A percentile compares a stretch with the other conserved stretches of the same genome.
Evolutionary conservation across 2,888 invertebrate genomes (phyloP).

Genomic region (Drosophila gaucha): DNA sequence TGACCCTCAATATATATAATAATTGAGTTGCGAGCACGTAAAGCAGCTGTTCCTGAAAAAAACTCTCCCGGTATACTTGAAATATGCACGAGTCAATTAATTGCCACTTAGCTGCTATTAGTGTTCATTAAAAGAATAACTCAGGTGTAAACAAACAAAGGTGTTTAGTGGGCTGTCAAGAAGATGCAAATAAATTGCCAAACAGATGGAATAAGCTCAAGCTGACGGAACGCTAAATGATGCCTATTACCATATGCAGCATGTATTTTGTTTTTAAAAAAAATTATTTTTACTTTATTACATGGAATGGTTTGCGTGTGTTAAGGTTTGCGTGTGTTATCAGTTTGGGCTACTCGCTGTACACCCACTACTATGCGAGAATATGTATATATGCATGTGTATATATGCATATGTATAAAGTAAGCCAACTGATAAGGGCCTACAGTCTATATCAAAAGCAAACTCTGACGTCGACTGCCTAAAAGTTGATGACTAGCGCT

Average conservation of each 20-base stretch:
- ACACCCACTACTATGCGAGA: not conserved
- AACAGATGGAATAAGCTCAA: constrained; percentile 25
- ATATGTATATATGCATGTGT: too few relatives aligned
- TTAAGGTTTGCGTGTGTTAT: not conserved
- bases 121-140: constrained; percentile 42
- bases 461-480: constrained; percentile 1
- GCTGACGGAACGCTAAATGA: constrained; percentile 43
- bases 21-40: constrained; percentile 21
- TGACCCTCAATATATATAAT: constrained; percentile 37
- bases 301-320: not conserved
- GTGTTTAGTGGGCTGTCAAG: constrained; percentile 18
- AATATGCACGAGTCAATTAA: constrained; percentile 51
- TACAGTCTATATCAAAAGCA: constrained; percentile 2
- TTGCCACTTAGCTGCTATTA: constrained; percentile 57
- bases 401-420: not conserved
- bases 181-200: constrained; percentile 19
- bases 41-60: not conserved
- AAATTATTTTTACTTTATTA: not conserved
- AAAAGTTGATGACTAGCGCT: not conserved
- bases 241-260: constrained; percentile 14
- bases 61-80: not conserved
- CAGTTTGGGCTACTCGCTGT: not conserved
- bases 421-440: not conserved
- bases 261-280: not conserved
- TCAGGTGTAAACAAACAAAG: constrained; percentile 35